Conservation (phyloP, 2,888 invertebrate genomes). For the Apotomis capreana region DNA sequence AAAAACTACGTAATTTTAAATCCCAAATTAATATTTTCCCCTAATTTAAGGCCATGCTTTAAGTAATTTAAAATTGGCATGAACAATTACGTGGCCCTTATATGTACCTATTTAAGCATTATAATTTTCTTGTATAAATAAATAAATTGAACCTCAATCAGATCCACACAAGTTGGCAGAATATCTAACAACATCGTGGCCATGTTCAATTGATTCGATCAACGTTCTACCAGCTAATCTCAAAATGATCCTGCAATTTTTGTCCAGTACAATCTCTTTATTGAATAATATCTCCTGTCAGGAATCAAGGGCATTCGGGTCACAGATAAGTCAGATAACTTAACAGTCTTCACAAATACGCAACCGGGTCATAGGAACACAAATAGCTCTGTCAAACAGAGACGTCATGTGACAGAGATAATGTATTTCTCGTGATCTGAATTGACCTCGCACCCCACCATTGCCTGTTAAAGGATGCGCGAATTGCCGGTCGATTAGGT, state of each 20-base stretch:
- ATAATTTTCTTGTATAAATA: too few relatives aligned
- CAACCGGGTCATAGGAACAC: slow-evolving; percentile 26
- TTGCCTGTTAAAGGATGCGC: slow-evolving; percentile 52
- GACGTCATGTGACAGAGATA: slow-evolving; percentile 50
- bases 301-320: slow-evolving; percentile 20
- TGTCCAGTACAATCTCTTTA: background rate
- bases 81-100: too few relatives aligned
- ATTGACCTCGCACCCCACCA: slow-evolving; percentile 54
- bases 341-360: slow-evolving; percentile 18
- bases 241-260: background rate
- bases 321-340: slow-evolving; percentile 28
- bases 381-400: slow-evolving; percentile 42
- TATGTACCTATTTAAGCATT: too few relatives aligned
- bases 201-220: background rate
- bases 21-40: too few relatives aligned
- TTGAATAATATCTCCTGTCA: background rate
- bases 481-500: slow-evolving; percentile 45
- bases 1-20: too few relatives aligned
- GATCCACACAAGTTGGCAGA: background rate
- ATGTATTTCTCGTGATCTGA: slow-evolving; percentile 48
- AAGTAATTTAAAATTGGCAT: too few relatives aligned
- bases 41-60: too few relatives aligned
- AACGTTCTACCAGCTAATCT: background rate
- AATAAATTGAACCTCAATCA: too few relatives aligned
- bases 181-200: background rate